Percentiles rank a stretch among this genome's conserved stretches.
phyloP scores from a whole-genome alignment of 2,797 vertebrate genomes.

The Enteromius anoplus region DNA sequence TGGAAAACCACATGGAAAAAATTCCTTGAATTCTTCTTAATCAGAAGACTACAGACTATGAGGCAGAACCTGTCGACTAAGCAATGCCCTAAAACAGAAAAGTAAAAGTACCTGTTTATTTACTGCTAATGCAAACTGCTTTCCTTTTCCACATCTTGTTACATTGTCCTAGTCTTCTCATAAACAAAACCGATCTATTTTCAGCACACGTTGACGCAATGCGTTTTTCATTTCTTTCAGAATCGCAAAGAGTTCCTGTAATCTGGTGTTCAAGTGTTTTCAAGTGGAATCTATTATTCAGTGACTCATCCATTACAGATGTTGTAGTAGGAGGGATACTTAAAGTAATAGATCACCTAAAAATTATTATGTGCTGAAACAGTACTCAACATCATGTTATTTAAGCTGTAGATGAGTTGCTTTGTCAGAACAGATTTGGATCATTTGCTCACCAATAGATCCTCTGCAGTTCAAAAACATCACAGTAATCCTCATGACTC shows the following conservation, averaged over 20 bases:
- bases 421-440: not conserved
- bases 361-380: not conserved
- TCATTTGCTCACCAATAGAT: not conserved
- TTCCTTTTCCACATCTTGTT: slow-evolving; percentile 15
- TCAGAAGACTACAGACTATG: slow-evolving; percentile 62
- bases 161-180: not conserved
- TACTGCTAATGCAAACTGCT: not conserved
- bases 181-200: slow-evolving; percentile 16
- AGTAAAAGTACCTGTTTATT: slow-evolving; percentile 1
- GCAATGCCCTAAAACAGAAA: slow-evolving; percentile 36
- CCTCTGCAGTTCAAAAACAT: not conserved
- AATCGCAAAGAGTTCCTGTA: not conserved
- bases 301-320: slow-evolving; percentile 2
- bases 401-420: not conserved
- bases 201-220: slow-evolving; percentile 4
- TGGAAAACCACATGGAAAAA: slow-evolving; percentile 63
- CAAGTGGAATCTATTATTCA: slow-evolving; percentile 29
- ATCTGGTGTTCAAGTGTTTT: slow-evolving; percentile 16
- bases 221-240: not conserved
- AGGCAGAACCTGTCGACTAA: slow-evolving; percentile 53
- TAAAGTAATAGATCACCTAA: not conserved
- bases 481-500: not conserved
- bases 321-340: not conserved
- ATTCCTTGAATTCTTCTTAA: slow-evolving; percentile 66
- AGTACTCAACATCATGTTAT: not conserved